These are phyloP conservation scores for Falco columbarius DNA, from an alignment of 2,797 vertebrate species.

Conservation along the genomic window DNA sequence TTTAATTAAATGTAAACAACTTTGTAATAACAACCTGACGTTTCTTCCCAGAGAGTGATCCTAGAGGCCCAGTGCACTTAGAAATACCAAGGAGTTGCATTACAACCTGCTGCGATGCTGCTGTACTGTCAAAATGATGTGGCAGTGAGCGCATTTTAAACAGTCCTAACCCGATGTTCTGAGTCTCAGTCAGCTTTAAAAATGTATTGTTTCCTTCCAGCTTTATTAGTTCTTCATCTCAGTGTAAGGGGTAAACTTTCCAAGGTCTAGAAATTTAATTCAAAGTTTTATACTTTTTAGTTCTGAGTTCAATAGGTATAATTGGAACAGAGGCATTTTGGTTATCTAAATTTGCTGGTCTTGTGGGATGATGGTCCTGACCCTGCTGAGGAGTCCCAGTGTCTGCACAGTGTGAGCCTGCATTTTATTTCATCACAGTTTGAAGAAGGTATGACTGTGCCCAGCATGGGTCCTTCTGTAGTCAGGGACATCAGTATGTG, in stretches of 20 bases:
- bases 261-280: slow-evolving; percentile 3
- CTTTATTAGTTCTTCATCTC: slow-evolving; percentile 52
- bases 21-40: slow-evolving; percentile 28
- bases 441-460: neutral
- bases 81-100: slow-evolving; percentile 66
- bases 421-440: neutral
- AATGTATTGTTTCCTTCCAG: slow-evolving; percentile 63
- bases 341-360: neutral
- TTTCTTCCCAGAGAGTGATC: slow-evolving; percentile 64
- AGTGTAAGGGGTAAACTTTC: slow-evolving; percentile 32
- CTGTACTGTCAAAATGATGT: slow-evolving; percentile 72
- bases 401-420: neutral
- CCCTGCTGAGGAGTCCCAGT: neutral
- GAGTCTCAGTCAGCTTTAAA: slow-evolving; percentile 67
- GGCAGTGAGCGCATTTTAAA: slow-evolving; percentile 19
- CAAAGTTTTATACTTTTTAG: slow-evolving; percentile 14
- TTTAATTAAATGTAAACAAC: slow-evolving; percentile 68
- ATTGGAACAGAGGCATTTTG: neutral
- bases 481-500: neutral
- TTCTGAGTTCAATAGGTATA: neutral
- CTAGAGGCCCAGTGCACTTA: slow-evolving; percentile 68
- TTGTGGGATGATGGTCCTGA: neutral
- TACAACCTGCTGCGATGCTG: slow-evolving; percentile 66
- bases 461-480: neutral
- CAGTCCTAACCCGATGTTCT: slow-evolving; percentile 46